Conservation (phyloP, 2,888 invertebrate genomes). For the Chorisops tibialis region DNA sequence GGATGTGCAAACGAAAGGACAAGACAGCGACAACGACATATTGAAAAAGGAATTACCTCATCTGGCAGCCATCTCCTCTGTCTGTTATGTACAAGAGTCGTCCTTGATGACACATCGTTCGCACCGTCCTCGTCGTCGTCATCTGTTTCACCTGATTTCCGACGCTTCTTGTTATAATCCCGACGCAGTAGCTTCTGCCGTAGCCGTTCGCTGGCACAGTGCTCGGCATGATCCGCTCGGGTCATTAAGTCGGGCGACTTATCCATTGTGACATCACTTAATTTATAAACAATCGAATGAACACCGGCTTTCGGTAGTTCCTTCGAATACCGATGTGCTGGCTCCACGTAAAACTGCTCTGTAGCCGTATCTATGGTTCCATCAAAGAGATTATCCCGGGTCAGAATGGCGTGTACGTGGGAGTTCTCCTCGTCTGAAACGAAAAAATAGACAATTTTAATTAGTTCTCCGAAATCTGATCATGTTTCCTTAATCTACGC, state of each 20-base stretch:
- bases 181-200: slow-evolving; percentile 47
- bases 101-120: slow-evolving; percentile 36
- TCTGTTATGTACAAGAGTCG: slow-evolving; percentile 34
- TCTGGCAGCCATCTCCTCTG: slow-evolving; percentile 67
- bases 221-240: slow-evolving; percentile 47
- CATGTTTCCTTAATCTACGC: background rate
- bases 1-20: background rate
- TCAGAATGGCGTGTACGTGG: slow-evolving; percentile 79
- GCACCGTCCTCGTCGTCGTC: slow-evolving; percentile 38
- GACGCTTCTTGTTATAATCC: slow-evolving; percentile 43
- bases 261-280: slow-evolving; percentile 66
- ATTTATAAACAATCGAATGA: slow-evolving; percentile 82
- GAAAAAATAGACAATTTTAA: slow-evolving; percentile 16
- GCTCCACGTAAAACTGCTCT: slow-evolving; percentile 81
- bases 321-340: slow-evolving; percentile 52
- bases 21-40: background rate
- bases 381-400: slow-evolving; percentile 83
- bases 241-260: slow-evolving; percentile 48
- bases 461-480: slow-evolving; percentile 14
- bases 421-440: slow-evolving; percentile 76
- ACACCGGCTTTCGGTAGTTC: slow-evolving; percentile 56
- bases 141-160: background rate
- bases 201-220: slow-evolving; percentile 51
- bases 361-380: slow-evolving; percentile 76
- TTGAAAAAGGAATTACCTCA: slow-evolving; percentile 51